Percentiles rank a stretch among this genome's conserved stretches.
phyloP scores from a whole-genome alignment of 2,888 invertebrate genomes.

The Crioceris asparagi region DNA sequence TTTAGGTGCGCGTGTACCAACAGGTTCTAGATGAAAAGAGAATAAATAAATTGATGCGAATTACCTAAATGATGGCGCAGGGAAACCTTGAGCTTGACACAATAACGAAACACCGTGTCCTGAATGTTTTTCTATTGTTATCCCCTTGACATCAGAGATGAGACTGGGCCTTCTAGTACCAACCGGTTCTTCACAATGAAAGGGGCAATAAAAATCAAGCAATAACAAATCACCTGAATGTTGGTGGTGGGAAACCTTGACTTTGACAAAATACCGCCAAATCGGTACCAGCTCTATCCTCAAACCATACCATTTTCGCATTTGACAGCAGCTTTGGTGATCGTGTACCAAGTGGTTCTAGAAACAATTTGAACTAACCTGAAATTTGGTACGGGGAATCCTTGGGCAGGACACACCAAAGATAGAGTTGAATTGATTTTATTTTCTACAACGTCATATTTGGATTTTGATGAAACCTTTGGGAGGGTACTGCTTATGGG shows the following conservation, averaged over 20 bases:
- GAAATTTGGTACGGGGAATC: conserved; percentile 30
- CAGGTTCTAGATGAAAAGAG: conserved; percentile 31
- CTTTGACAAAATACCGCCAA: conserved; percentile 43
- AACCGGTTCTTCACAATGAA: conserved; percentile 27
- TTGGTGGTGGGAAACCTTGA: conserved; percentile 47
- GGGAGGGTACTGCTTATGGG: conserved; percentile 44
- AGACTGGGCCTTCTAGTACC: conserved; percentile 31
- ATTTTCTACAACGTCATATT: conserved; percentile 29
- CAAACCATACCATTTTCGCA: conserved; percentile 24
- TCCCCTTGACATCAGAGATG: conserved; percentile 26
- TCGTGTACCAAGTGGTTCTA: conserved; percentile 39
- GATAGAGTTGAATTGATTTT: not conserved
- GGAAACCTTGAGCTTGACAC: conserved; percentile 48
- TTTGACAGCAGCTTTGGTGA: conserved; percentile 32
- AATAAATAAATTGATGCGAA: not conserved
- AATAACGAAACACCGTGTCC: conserved; percentile 33
- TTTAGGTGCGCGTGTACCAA: conserved; percentile 37
- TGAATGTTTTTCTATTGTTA: conserved; percentile 28
- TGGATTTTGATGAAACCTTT: conserved; percentile 37
- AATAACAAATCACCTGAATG: conserved; percentile 40
- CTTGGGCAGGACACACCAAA: conserved; percentile 54
- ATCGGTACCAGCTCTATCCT: conserved; percentile 27
- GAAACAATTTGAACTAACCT: conserved; percentile 29
- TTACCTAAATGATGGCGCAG: conserved; percentile 48
- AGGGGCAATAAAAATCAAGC: conserved; percentile 3